Percentiles rank a stretch among this genome's conserved stretches.
Conservation (phyloP, 2,888 invertebrate genomes). For the Drosophila testacea region DNA sequence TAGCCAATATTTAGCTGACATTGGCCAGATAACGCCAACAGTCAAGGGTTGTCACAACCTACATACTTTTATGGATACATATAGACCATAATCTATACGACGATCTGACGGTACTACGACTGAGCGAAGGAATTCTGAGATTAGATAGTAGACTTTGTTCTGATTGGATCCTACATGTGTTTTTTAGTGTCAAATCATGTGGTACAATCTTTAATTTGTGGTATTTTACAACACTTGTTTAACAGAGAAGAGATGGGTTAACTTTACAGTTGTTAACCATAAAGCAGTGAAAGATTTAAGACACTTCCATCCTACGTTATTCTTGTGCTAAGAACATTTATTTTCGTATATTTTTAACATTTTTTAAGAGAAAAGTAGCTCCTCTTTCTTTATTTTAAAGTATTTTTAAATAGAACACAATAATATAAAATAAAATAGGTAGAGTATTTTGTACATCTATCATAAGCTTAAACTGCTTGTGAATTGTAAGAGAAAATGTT, state of each 20-base stretch:
- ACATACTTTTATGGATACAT: not conserved
- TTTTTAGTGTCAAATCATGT: slow-evolving; percentile 1
- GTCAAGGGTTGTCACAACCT: slow-evolving; percentile 15
- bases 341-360: not conserved
- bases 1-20: slow-evolving; percentile 34
- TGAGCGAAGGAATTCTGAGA: slow-evolving; percentile 19
- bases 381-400: not conserved
- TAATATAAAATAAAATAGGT: no score
- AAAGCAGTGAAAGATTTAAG: not conserved
- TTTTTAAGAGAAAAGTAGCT: not conserved
- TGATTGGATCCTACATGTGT: slow-evolving; percentile 14
- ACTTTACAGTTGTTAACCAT: not conserved
- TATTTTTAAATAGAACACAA: no score
- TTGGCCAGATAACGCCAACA: slow-evolving; percentile 35
- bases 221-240: slow-evolving; percentile 8
- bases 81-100: slow-evolving; percentile 19
- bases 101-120: slow-evolving; percentile 5
- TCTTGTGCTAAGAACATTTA: not conserved
- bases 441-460: no score
- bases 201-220: slow-evolving; percentile 1
- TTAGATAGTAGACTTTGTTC: slow-evolving; percentile 28
- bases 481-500: not conserved
- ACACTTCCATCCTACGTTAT: not conserved
- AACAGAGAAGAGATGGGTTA: not conserved
- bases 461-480: not conserved